Base-by-base conservation (phyloP, 2,113 vertebrate species). In the Labrus mixtus region DNA sequence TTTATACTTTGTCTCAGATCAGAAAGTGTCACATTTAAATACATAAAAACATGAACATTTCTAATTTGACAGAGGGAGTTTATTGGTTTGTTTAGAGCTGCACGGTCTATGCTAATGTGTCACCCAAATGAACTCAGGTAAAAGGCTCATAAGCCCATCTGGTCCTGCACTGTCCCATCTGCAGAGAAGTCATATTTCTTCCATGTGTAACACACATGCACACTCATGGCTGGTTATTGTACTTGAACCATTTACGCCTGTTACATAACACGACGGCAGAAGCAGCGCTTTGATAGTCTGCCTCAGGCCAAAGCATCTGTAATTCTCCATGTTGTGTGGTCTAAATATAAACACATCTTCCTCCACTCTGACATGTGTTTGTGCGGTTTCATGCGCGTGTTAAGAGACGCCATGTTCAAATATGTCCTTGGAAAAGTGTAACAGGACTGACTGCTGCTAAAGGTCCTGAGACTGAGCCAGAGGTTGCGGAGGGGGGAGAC, bases 401-500 rank as follows among this genome's bases (percentile, higher is more conserved):
- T 7, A 0, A 25, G 9, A 54, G 37, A 11, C 10, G 12, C 39
- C 3, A 16, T 20, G n/a, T 64, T 66, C 29, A 68, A 54, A 69
- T 69, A 50, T 29, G 29, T 50, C 20, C 11, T 4, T 63, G 66
- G 46, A 66, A 69, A 69, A 56, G 19, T n/a, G n/a, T 33, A 69
- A 68, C 43, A 37, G 64, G 33, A n/a, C 62, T 17, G 33, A 71
- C 73, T 79, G 74, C 63, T 75, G 64, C 63, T 67, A 63, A 69
- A 82, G 61, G 72, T 62, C 78, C 73, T 84, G 78, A 77, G 80
- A 90, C 70, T 51, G 22, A 69, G 64, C 48, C 73, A 67, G 62
- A 65, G 66, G 81, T 16, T 60, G 57, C 50, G 43, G 29, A 29
- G n/a, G 19, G 11, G 45, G 45, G 62, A 54, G 43, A 78, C 71